Conservation (phyloP, 2,797 vertebrate species). For the Labeo calbasu region DNA sequence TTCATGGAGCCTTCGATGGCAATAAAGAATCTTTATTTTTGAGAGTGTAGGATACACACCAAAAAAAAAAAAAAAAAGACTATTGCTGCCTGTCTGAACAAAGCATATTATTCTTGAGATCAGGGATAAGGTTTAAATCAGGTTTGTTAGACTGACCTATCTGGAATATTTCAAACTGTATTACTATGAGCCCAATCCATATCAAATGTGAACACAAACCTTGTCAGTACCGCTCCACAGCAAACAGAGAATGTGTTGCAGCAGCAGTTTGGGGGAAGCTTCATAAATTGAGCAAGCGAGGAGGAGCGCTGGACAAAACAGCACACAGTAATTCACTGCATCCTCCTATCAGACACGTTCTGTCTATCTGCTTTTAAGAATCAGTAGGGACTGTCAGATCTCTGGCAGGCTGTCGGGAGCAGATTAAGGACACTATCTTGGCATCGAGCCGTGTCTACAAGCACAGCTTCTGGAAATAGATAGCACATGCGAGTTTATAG, state of each 20-base stretch:
- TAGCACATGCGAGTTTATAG: conserved; percentile 61
- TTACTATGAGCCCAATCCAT: conserved; percentile 28
- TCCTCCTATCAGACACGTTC: conserved; percentile 53
- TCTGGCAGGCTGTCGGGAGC: conserved; percentile 74
- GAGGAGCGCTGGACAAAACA: conserved; percentile 40
- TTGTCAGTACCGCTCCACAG: conserved; percentile 23
- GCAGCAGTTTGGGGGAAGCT: conserved; percentile 27
- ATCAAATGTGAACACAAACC: conserved; percentile 31
- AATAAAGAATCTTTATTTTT: no score
- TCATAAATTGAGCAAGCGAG: conserved; percentile 35
- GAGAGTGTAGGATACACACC: background rate
- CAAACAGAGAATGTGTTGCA: conserved; percentile 37
- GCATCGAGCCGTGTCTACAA: conserved; percentile 68
- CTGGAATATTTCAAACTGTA: conserved; percentile 41
- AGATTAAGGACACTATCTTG: conserved; percentile 76
- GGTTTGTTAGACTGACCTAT: conserved; percentile 24
- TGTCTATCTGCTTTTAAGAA: conserved; percentile 67
- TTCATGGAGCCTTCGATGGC: no score
- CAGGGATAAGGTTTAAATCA: conserved; percentile 28
- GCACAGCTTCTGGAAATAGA: conserved; percentile 70
- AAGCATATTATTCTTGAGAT: background rate
- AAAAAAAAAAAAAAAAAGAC: background rate
- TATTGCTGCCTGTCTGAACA: background rate
- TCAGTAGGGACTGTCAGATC: conserved; percentile 74
- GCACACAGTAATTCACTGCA: conserved; percentile 58